A percentile compares a stretch with the other conserved stretches of the same genome.
These are phyloP conservation scores for Acyrthosiphon pisum DNA, from an alignment of 1,140 invertebrate species.

Conservation along the genomic window DNA sequence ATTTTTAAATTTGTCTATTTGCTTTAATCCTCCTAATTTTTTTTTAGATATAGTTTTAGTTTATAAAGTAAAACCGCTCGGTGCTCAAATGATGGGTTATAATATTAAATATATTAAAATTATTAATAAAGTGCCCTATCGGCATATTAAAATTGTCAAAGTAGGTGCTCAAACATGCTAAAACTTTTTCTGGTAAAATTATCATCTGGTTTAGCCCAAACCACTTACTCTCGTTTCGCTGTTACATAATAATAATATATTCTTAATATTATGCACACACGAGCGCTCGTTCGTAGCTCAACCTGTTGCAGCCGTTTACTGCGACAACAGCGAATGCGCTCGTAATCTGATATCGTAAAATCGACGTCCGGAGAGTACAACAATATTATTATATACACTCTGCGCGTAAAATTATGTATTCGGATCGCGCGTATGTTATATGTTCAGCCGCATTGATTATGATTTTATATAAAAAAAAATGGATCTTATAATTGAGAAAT, in stretches of 20 bases:
- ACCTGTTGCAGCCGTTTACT: not conserved
- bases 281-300: not conserved
- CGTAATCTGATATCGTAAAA: slow-evolving; percentile 4
- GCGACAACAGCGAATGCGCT: not conserved
- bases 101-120: not conserved
- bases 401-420: not conserved
- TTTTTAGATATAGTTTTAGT: not conserved
- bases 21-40: not conserved
- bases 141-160: not conserved
- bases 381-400: not conserved
- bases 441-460: slow-evolving; percentile 4
- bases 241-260: no score
- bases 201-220: not conserved
- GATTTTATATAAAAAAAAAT: not conserved
- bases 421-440: not conserved
- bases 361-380: not conserved
- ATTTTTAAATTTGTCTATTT: not conserved
- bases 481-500: not conserved
- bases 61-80: not conserved
- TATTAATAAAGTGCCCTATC: not conserved
- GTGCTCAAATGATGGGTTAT: not conserved
- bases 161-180: not conserved
- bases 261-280: not conserved
- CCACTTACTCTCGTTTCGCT: not conserved
- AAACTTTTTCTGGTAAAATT: not conserved